A percentile compares a stretch with the other conserved stretches of the same genome.
Conservation (phyloP, 2,797 vertebrate genomes). For the Bradypus variegatus region DNA sequence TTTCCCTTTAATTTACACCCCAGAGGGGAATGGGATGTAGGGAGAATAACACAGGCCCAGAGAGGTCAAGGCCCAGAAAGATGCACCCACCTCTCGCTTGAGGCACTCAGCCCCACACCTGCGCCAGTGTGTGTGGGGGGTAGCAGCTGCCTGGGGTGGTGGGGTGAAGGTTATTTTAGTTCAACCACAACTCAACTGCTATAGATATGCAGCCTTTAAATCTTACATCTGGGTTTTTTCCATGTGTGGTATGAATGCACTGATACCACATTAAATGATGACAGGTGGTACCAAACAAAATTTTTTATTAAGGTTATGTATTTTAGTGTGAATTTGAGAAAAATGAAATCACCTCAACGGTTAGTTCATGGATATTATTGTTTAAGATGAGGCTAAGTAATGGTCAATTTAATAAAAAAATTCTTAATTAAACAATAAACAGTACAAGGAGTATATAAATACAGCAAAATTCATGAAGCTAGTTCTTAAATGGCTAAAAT, state of each 20-base stretch:
- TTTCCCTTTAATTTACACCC: slow-evolving; percentile 21
- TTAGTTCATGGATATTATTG: neutral
- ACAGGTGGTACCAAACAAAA: neutral
- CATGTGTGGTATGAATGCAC: no score
- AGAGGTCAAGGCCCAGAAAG: neutral
- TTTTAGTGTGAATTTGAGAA: neutral
- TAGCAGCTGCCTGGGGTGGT: neutral
- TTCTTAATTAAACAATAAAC: neutral
- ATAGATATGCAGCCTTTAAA: neutral
- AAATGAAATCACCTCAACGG: neutral
- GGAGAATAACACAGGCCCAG: neutral
- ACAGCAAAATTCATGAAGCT: neutral
- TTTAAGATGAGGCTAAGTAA: slow-evolving; percentile 18
- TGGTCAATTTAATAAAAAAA: neutral
- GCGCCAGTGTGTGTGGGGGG: neutral
- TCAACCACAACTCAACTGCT: neutral
- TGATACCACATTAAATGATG: no score
- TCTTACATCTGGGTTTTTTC: no score
- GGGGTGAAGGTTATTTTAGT: neutral
- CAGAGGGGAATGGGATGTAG: neutral
- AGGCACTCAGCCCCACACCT: neutral
- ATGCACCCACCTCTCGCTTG: no score
- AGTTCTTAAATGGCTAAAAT: neutral
- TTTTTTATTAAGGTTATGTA: neutral
- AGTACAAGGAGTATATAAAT: neutral